phyloP scores from a whole-genome alignment of 2,113 vertebrate species.

The Hydrolagus affinis region DNA sequence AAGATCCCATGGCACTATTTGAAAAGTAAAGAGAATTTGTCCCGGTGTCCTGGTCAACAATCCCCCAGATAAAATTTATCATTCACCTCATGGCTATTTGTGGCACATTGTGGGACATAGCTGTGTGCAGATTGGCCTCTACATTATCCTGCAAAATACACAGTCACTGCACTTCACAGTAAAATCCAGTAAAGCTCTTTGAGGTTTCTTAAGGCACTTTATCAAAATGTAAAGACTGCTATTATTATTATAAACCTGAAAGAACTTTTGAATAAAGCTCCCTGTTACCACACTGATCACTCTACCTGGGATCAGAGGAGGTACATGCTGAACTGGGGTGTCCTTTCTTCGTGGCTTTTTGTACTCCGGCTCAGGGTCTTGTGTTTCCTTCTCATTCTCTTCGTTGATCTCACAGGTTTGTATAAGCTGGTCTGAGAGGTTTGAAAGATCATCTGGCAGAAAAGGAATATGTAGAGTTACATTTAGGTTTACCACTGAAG shows the following conservation, averaged over 20 bases:
- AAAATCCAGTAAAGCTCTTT: too few species aligned
- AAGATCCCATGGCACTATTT: too few species aligned
- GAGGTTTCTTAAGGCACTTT: too few species aligned
- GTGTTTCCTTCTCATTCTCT: constrained; percentile 51
- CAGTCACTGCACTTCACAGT: too few species aligned
- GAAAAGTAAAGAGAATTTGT: too few species aligned
- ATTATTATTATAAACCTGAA: neutral
- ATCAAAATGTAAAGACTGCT: too few species aligned
- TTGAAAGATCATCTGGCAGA: constrained; percentile 56
- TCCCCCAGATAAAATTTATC: too few species aligned
- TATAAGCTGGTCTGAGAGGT: constrained; percentile 48
- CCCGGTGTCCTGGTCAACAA: too few species aligned
- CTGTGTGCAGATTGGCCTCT: too few species aligned
- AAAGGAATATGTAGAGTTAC: constrained; percentile 27
- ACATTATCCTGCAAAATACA: too few species aligned
- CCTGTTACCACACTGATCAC: neutral
- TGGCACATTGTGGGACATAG: too few species aligned
- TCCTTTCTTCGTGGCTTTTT: constrained; percentile 86
- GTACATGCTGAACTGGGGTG: constrained; percentile 66
- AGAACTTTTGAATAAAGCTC: neutral
- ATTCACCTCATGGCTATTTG: too few species aligned
- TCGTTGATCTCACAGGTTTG: constrained; percentile 61
- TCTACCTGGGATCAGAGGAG: constrained; percentile 73
- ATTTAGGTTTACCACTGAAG: neutral
- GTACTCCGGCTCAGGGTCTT: constrained; percentile 57